A percentile compares a stretch with the other conserved stretches of the same genome.
Conservation (phyloP, 2,888 invertebrate genomes). For the Chironomus tentans region DNA sequence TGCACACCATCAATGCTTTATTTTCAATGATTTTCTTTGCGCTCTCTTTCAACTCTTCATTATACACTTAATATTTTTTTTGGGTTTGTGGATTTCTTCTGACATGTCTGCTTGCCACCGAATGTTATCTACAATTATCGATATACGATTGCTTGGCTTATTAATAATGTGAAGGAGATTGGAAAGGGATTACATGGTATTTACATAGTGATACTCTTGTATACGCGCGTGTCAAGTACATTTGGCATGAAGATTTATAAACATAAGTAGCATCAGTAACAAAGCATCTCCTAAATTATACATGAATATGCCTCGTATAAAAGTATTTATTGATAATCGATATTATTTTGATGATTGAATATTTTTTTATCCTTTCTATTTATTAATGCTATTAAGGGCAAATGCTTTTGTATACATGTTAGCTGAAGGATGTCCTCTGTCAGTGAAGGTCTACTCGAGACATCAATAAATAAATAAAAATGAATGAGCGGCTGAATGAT, state of each 20-base stretch:
- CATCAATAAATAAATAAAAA: too few relatives aligned
- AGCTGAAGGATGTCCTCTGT: not conserved
- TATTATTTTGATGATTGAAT: not conserved
- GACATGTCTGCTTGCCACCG: slow-evolving; percentile 3
- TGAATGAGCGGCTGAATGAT: too few relatives aligned
- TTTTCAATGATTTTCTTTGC: slow-evolving; percentile 6
- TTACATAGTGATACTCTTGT: not conserved
- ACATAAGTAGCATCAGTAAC: not conserved
- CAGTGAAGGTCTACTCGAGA: not conserved
- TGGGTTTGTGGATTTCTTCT: not conserved
- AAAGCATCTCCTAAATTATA: too few relatives aligned
- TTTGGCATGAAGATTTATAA: not conserved
- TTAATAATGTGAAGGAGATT: slow-evolving; percentile 1
- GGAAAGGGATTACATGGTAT: not conserved
- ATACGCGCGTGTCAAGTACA: not conserved
- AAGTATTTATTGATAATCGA: not conserved
- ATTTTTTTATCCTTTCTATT: not conserved
- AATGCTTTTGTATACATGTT: not conserved
- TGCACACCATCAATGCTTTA: slow-evolving; percentile 11
- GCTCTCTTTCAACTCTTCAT: not conserved
- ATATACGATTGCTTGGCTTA: not conserved
- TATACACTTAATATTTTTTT: not conserved
- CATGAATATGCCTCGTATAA: too few relatives aligned
- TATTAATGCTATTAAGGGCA: not conserved
- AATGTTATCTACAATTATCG: not conserved